These are phyloP conservation scores for Torymus auratus DNA, from an alignment of 2,888 invertebrate genomes.

Conservation along the genomic window DNA sequence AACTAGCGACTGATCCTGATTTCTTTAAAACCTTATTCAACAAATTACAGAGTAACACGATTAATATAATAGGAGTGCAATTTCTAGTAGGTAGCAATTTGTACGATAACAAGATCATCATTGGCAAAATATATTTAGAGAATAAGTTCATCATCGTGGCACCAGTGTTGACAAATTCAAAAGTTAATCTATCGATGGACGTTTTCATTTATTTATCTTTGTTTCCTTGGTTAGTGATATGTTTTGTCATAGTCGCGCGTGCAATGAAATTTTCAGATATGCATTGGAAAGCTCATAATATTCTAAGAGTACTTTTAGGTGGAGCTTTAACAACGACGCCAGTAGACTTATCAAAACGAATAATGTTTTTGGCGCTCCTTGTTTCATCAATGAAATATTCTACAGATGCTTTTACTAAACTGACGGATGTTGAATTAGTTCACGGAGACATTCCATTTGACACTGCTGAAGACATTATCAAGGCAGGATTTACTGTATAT, in stretches of 20 bases:
- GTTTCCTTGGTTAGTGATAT: neutral
- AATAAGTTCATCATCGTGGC: neutral
- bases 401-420: neutral
- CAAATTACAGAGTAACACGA: neutral
- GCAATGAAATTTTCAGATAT: neutral
- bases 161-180: neutral
- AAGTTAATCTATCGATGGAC: neutral
- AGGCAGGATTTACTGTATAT: neutral
- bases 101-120: neutral
- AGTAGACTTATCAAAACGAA: neutral
- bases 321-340: neutral
- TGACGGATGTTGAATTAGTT: neutral
- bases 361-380: neutral
- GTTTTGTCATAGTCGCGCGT: neutral
- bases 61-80: constrained; percentile 12
- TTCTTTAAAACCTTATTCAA: no score
- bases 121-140: neutral
- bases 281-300: constrained; percentile 1
- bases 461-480: neutral
- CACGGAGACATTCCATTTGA: neutral
- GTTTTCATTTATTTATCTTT: neutral
- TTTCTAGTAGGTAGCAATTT: constrained; percentile 12
- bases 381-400: constrained; percentile 18
- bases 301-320: constrained; percentile 5
- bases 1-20: no score